These are phyloP conservation scores for Podilymbus podiceps DNA, from an alignment of 2,113 vertebrate genomes.

Conservation along the genomic window DNA sequence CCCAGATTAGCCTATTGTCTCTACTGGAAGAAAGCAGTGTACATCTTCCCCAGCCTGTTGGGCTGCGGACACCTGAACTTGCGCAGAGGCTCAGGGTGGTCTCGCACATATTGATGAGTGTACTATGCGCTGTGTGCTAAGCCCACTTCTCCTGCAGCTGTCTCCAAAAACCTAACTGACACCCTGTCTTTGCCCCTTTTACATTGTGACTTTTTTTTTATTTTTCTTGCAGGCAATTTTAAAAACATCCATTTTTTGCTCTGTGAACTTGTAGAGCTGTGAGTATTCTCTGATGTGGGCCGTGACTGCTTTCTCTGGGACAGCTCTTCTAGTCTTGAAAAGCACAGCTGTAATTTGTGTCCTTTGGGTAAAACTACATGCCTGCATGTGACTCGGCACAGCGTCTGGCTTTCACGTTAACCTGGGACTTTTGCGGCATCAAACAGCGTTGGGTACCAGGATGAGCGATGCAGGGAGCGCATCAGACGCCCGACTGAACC, in stretches of 20 bases:
- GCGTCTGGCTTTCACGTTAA: neutral
- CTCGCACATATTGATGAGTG: neutral
- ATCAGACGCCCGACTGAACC: neutral
- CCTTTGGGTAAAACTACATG: neutral
- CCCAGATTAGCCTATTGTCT: neutral
- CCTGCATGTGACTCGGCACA: neutral
- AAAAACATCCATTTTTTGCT: neutral
- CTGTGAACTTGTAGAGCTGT: neutral
- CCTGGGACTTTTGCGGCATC: neutral
- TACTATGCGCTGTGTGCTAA: neutral
- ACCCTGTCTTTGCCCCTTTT: neutral
- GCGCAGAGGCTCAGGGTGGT: neutral
- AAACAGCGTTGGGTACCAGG: neutral
- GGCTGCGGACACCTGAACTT: neutral
- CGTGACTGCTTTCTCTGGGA: neutral
- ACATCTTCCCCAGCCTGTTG: neutral
- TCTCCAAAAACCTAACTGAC: neutral
- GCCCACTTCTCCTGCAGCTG: neutral
- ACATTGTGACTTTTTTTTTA: neutral
- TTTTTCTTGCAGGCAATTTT: neutral
- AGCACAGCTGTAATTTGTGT: neutral
- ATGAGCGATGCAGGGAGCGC: neutral
- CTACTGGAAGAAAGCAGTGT: neutral
- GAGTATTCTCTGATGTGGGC: neutral
- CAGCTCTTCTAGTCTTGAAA: neutral